Base-by-base conservation (phyloP, 2,797 vertebrate species). In the Arnoldichthys spilopterus region DNA sequence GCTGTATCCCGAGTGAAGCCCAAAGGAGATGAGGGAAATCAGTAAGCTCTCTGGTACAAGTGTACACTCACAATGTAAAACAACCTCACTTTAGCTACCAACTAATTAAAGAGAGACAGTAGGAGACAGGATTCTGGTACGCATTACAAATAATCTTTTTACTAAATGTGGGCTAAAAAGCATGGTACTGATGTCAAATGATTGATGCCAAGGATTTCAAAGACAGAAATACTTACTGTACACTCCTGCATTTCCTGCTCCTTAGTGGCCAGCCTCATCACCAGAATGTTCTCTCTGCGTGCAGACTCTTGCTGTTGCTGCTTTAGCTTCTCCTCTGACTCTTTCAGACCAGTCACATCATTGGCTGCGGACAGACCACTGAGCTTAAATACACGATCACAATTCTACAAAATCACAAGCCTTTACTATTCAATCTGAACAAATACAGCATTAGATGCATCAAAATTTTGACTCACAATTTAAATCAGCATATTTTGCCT, bases 171-270 rank as follows among this genome's bases (percentile, higher is more conserved):
- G 8, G 49, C 51, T 66, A 2, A 40, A 78, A 45, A 61, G 5
- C 20, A 11, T 28, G 1, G 22, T 37, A 74, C 45, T 16, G 24
- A 34, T 54, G 28, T 16, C 32, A 72, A 43, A 18, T 32, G 40
- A 62, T 24, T 7, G n/a, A n/a, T n/a, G n/a, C n/a, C n/a, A n/a
- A 18, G 30, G 9, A 32, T 40, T 64, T 22, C 1, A 32, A 32
- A 15, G 20, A 24, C 43, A 18, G n/a, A 53, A 76, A 86, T 84
- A 96, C 98, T 92, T 93, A 99, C 98, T 88, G 98, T 99, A 94
- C 98, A 99, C 92, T 99, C 98, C 85, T 99, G 98, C 98, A 99
- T 99, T 88, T 99, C 98, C 89, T 99, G 98, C 72, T 99, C 98
- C 92, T 99, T 99, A 82, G 98, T 99, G 89, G 98, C 98, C 84